Evolutionary conservation across 1,140 invertebrate genomes (phyloP), one percentile per base, ranked within the genome.

Genomic region (Atta texana): DNA sequence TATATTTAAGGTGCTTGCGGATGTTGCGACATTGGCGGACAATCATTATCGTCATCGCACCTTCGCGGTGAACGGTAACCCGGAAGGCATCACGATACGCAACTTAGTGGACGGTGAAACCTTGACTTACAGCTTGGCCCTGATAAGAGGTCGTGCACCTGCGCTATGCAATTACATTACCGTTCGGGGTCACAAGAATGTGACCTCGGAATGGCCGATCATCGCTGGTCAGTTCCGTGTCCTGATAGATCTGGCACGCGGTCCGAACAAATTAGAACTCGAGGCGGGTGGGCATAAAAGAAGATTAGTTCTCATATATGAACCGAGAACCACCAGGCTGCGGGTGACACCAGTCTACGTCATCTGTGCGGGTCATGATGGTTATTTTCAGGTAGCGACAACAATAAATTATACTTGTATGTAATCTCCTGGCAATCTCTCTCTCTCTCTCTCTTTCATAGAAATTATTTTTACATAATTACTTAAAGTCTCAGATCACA

Each of bases 301-400:
- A 55, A 93, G 91, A 78, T 86, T 95, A 0, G 91, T 88, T 7
- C 64, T 95, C 1, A 87, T 93, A 4, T 92, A 95, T 68, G 95
- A 95, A 51, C 95, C 95, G 0, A 89, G 94, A 57, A 86, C 92
- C 0, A 95, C 94, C 0, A 92, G 94, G 80, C 81, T 95, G 44
- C 92, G 95, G 34, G 96, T 97, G 10, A 96, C 96, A 16, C 97
- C 97, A 7, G 95, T 98, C 10, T 98, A 98, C 91, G 96, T 98
- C 66, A 96, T 98, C 85, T 98, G 97, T 92, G 95, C 96, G 66
- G 96, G 96, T 24, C 97, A 98, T 93, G 96, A 97, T 95, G 98
- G 98, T 16, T 96, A 95, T 89, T 98, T 98, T 93, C 80, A 84
- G 69, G 80, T 84, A 63, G 18, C 16, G 10, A 64, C 1, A 77